These are phyloP conservation scores for Ceratoteleas bidentatus DNA, from an alignment of 1,140 invertebrate species.

Conservation along the genomic window DNA sequence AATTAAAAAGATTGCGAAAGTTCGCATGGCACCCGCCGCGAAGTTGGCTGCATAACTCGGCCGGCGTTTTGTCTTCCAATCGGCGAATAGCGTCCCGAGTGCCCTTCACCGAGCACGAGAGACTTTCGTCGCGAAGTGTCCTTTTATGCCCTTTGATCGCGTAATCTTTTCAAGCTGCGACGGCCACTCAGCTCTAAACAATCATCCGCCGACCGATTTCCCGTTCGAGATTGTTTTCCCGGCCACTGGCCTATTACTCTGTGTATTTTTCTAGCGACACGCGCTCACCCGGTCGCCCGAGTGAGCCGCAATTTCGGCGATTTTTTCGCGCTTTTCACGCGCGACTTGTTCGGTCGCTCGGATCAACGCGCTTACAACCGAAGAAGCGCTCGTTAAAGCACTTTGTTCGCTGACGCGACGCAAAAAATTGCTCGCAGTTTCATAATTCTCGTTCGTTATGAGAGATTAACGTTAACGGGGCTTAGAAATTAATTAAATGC, in stretches of 20 bases:
- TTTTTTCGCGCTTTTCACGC: too few relatives aligned
- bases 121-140: conserved; percentile 53
- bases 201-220: conserved; percentile 59
- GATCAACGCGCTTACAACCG: too few relatives aligned
- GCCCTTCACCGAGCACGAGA: conserved; percentile 42
- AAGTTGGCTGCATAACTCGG: conserved; percentile 66
- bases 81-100: conserved; percentile 65
- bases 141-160: conserved; percentile 58
- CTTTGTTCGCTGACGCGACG: background rate
- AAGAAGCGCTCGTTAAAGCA: background rate
- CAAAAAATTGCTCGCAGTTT: background rate
- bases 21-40: conserved; percentile 58
- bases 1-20: conserved; percentile 79
- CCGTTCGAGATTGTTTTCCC: conserved; percentile 56
- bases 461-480: background rate
- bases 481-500: background rate
- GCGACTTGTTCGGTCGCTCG: background rate
- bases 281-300: too few relatives aligned
- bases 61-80: conserved; percentile 75
- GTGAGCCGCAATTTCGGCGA: too few relatives aligned
- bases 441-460: background rate
- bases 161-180: conserved; percentile 48
- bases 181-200: conserved; percentile 44
- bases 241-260: conserved; percentile 11
- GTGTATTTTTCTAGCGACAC: conserved; percentile 4